Evolutionary conservation across 2,113 vertebrate genomes (phyloP).

Genomic region (Oncorhynchus clarkii): DNA sequence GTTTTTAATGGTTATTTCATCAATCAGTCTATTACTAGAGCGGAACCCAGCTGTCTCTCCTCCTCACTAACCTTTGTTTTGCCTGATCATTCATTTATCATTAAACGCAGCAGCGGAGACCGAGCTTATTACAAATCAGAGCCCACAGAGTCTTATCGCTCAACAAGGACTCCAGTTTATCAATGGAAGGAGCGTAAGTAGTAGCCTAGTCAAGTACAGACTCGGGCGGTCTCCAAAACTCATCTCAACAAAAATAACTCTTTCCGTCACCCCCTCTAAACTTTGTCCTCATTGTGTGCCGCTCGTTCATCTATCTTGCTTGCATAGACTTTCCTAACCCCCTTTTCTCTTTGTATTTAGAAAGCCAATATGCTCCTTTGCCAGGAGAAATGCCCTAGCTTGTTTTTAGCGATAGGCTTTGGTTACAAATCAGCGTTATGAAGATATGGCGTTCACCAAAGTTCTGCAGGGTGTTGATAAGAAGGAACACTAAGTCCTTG

Average conservation of each 20-base stretch:
- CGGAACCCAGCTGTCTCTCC: slow-evolving; percentile 27
- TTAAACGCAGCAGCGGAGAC: slow-evolving; percentile 10
- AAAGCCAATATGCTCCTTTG: neutral
- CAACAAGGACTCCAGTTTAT: neutral
- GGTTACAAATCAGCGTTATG: slow-evolving; percentile 16
- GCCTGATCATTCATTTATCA: slow-evolving; percentile 16
- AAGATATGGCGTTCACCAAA: slow-evolving; percentile 10
- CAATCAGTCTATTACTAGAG: slow-evolving; percentile 32
- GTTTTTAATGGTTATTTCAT: slow-evolving; percentile 44
- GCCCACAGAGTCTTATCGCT: neutral
- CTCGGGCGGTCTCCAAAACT: neutral
- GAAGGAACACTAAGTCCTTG: slow-evolving; percentile 21
- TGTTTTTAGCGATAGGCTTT: slow-evolving; percentile 13
- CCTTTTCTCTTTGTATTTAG: neutral
- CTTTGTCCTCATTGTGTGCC: neutral
- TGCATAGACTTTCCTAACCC: neutral
- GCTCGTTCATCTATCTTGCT: neutral
- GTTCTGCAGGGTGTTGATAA: slow-evolving; percentile 36
- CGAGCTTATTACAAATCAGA: slow-evolving; percentile 1
- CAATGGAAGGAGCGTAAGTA: neutral
- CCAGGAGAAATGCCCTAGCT: slow-evolving; percentile 3
- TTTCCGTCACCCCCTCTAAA: neutral
- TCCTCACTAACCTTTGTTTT: slow-evolving; percentile 19
- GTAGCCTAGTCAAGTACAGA: neutral
- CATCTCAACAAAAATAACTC: neutral